phyloP scores from a whole-genome alignment of 2,113 vertebrate genomes.

The Carollia perspicillata region DNA sequence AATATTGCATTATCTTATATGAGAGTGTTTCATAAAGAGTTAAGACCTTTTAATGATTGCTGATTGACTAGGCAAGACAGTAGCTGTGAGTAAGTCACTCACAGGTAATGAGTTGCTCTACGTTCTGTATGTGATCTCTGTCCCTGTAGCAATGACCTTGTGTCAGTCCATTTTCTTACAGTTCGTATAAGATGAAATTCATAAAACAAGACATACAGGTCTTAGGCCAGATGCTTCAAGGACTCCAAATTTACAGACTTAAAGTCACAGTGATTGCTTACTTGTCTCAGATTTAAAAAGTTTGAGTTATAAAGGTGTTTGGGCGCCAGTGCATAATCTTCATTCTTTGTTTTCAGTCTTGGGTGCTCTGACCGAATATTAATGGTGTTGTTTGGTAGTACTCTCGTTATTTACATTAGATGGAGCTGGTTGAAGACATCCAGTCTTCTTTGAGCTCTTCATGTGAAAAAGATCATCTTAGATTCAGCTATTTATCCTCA shows the following conservation, averaged over 20 bases:
- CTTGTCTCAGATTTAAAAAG: constrained; percentile 39
- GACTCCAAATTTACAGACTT: constrained; percentile 28
- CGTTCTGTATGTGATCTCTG: constrained; percentile 1
- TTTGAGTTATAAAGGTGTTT: neutral
- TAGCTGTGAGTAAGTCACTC: neutral
- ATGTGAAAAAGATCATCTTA: neutral
- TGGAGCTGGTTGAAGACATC: constrained; percentile 13
- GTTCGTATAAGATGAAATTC: constrained; percentile 15
- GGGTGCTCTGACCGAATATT: neutral
- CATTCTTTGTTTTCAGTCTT: neutral
- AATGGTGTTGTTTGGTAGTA: constrained; percentile 22
- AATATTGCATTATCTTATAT: constrained; percentile 16
- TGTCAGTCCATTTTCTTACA: constrained; percentile 26
- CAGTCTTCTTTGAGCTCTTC: neutral
- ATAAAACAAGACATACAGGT: neutral
- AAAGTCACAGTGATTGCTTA: neutral
- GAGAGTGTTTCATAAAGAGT: neutral
- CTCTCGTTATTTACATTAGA: neutral
- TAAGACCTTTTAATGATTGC: neutral
- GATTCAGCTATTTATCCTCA: neutral
- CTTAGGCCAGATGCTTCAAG: neutral
- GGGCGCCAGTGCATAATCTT: neutral
- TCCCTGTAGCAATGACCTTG: neutral
- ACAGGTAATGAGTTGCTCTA: neutral
- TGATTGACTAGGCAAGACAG: neutral